Percentiles rank a stretch among this genome's conserved stretches.
Evolutionary conservation across 2,888 invertebrate species (phyloP).

Genomic region (Panzeria rudis): DNA sequence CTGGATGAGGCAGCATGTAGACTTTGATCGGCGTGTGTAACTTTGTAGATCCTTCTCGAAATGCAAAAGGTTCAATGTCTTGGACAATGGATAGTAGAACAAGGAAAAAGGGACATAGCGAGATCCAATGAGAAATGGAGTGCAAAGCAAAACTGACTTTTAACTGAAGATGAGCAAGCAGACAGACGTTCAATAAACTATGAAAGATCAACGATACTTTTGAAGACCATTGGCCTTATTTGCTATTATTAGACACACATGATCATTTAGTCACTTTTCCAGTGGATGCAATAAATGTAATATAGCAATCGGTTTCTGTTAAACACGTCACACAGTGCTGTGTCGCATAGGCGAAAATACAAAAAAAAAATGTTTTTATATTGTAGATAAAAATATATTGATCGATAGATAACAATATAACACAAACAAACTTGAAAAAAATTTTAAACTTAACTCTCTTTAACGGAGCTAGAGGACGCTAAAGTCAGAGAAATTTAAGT

Average conservation of each 20-base stretch:
- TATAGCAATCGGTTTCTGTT: no score
- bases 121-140: not conserved
- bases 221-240: slow-evolving; percentile 63
- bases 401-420: no score
- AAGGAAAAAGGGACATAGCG: slow-evolving; percentile 31
- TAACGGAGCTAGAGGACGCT: no score
- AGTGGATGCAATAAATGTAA: slow-evolving; percentile 6
- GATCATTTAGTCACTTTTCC: slow-evolving; percentile 24
- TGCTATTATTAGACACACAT: slow-evolving; percentile 53
- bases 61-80: slow-evolving; percentile 61
- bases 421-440: no score
- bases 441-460: no score
- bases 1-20: not conserved
- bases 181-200: slow-evolving; percentile 62
- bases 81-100: slow-evolving; percentile 51
- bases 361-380: no score
- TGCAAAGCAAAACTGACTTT: slow-evolving; percentile 10
- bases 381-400: no score
- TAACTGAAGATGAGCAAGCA: slow-evolving; percentile 7
- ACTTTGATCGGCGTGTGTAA: slow-evolving; percentile 16
- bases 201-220: slow-evolving; percentile 65
- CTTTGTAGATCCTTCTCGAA: slow-evolving; percentile 60
- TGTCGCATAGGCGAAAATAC: no score
- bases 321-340: no score
- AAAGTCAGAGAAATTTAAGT: no score